Evolutionary conservation across 2,888 invertebrate species (phyloP).

Genomic region (Caenorhabditis becei): DNA sequence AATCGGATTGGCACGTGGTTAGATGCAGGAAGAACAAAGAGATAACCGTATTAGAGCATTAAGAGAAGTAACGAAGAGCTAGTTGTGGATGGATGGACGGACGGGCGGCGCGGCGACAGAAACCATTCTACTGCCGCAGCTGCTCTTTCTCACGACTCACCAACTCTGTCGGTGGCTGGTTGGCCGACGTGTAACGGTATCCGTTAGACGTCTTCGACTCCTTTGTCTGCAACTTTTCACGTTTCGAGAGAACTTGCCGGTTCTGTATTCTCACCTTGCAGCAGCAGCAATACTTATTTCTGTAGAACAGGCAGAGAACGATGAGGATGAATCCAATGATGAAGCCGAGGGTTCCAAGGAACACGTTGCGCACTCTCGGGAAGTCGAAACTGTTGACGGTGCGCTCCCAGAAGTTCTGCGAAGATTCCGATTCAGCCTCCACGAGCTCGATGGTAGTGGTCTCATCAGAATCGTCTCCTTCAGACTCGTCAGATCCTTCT

Average conservation of each 20-base stretch:
- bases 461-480: conserved; percentile 51
- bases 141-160: conserved; percentile 71
- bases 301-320: conserved; percentile 40
- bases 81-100: conserved; percentile 43
- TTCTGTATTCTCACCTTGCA: conserved; percentile 42
- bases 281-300: conserved; percentile 40
- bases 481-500: conserved; percentile 29
- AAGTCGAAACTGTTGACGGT: conserved; percentile 48
- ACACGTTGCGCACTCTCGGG: conserved; percentile 47
- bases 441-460: conserved; percentile 47
- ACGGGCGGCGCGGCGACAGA: conserved; percentile 19
- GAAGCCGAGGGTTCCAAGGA: conserved; percentile 38
- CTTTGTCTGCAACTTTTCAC: conserved; percentile 33
- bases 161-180: conserved; percentile 59
- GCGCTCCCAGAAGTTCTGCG: conserved; percentile 48
- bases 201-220: conserved; percentile 67
- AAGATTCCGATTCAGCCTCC: conserved; percentile 41
- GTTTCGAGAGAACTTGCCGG: too few species aligned
- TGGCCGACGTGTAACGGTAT: conserved; percentile 65
- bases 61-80: conserved; percentile 40
- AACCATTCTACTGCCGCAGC: conserved; percentile 60
- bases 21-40: conserved; percentile 36
- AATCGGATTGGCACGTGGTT: conserved; percentile 53
- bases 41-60: conserved; percentile 59
- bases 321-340: conserved; percentile 37